phyloP scores from a whole-genome alignment of 1,140 invertebrate genomes.

The Dendroctonus ponderosae region DNA sequence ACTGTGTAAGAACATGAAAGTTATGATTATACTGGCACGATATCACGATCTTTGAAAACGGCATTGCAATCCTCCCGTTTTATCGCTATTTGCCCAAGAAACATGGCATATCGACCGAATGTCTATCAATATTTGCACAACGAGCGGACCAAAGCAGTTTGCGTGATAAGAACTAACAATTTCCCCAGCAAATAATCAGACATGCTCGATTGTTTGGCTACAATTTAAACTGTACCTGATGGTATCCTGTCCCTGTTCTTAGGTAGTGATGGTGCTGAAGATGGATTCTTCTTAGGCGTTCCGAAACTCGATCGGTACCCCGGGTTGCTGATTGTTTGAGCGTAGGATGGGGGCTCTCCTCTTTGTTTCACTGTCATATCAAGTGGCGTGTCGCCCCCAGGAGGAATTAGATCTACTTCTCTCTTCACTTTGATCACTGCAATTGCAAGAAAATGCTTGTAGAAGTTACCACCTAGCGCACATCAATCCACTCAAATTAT shows the following conservation, averaged over 20 bases:
- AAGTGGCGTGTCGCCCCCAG: slow-evolving; percentile 53
- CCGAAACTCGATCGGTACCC: slow-evolving; percentile 52
- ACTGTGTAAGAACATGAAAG: too few relatives aligned
- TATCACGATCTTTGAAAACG: too few relatives aligned
- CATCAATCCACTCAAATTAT: background rate
- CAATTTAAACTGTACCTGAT: slow-evolving; percentile 41
- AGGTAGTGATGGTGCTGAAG: slow-evolving; percentile 18
- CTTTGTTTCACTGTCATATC: slow-evolving; percentile 56
- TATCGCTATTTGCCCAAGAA: too few relatives aligned
- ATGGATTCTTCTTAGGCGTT: slow-evolving; percentile 26
- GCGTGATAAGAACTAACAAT: background rate
- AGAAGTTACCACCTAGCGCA: background rate
- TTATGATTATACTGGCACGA: too few relatives aligned
- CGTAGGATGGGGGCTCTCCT: slow-evolving; percentile 58
- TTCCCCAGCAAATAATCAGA: background rate
- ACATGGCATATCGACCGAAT: too few relatives aligned
- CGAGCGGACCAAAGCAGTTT: too few relatives aligned
- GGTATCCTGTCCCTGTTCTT: slow-evolving; percentile 44
- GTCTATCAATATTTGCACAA: too few relatives aligned
- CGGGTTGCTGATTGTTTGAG: slow-evolving; percentile 54
- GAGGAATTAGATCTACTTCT: slow-evolving; percentile 35
- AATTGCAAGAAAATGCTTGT: background rate
- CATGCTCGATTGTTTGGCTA: background rate
- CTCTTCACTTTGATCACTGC: slow-evolving; percentile 35
- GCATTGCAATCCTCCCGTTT: too few relatives aligned